phyloP scores from a whole-genome alignment of 92 coral and sea anemone genomes.

The Siderastrea radians region DNA sequence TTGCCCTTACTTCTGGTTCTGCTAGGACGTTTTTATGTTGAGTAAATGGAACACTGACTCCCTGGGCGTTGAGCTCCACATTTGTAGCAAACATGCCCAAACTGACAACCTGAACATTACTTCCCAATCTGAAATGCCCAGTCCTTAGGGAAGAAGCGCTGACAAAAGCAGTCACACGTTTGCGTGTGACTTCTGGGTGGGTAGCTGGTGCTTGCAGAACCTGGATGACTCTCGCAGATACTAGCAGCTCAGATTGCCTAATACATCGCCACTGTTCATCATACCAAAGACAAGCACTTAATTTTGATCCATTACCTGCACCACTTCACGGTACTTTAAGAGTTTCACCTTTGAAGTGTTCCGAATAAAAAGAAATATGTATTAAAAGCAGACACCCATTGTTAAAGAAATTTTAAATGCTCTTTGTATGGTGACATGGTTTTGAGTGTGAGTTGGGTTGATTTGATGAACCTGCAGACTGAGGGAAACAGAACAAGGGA shows the following conservation, averaged over 20 bases:
- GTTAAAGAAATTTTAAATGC: neutral
- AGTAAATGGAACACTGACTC: neutral
- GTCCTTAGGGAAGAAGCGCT: neutral
- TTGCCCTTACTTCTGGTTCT: neutral
- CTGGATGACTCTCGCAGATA: neutral
- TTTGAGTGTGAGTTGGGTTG: neutral
- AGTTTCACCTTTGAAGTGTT: neutral
- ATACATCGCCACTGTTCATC: neutral
- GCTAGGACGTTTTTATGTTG: neutral
- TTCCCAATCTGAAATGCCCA: neutral
- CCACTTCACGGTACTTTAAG: neutral
- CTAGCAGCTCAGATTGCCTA: neutral
- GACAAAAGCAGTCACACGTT: neutral
- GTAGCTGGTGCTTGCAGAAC: neutral
- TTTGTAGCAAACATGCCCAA: constrained; percentile 18
- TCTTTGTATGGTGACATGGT: neutral
- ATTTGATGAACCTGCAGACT: neutral
- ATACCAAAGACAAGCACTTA: neutral
- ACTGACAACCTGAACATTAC: constrained; percentile 9
- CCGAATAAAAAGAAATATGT: neutral
- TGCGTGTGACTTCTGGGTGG: neutral
- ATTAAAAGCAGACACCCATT: neutral
- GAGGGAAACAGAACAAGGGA: too few relatives aligned
- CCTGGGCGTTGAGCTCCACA: constrained; percentile 14
- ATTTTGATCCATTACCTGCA: neutral